Percentiles rank a stretch among this genome's conserved stretches.
phyloP scores from a whole-genome alignment of 2,888 invertebrate genomes.

The Eubasilissa splendida region DNA sequence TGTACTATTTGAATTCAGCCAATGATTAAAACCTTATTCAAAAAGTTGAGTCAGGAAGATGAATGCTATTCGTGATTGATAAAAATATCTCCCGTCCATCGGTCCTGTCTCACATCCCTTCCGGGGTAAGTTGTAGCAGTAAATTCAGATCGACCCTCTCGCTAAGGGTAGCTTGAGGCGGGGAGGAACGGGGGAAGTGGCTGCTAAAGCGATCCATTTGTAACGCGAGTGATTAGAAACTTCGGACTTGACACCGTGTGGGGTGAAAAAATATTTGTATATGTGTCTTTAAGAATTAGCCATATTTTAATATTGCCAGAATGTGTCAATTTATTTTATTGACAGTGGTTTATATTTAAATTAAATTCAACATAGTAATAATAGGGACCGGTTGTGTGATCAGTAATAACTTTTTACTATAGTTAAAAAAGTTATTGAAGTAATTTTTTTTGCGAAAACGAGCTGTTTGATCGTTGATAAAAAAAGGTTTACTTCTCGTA shows the following conservation, averaged over 20 bases:
- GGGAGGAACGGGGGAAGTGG: background rate
- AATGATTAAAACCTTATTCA: slow-evolving; percentile 5
- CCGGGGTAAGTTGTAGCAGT: slow-evolving; percentile 18
- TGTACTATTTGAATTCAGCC: background rate
- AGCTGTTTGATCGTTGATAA: no score
- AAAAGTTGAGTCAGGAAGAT: background rate
- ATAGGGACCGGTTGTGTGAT: no score
- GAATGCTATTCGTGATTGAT: slow-evolving; percentile 29
- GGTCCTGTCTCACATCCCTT: background rate
- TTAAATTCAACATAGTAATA: no score
- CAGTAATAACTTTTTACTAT: no score
- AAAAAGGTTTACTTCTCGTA: no score
- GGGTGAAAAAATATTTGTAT: background rate
- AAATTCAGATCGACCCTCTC: slow-evolving; percentile 19
- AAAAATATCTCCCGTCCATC: slow-evolving; percentile 32
- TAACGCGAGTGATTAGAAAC: slow-evolving; percentile 48
- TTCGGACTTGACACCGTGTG: slow-evolving; percentile 20
- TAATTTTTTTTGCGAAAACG: no score
- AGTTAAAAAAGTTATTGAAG: no score
- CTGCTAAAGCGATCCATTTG: slow-evolving; percentile 49
- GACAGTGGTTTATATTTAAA: no score
- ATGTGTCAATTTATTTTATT: no score
- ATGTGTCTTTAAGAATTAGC: no score
- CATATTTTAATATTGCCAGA: no score
- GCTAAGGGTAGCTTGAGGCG: slow-evolving; percentile 7